phyloP scores from a whole-genome alignment of 2,113 vertebrate species.

The Misgurnus anguillicaudatus region DNA sequence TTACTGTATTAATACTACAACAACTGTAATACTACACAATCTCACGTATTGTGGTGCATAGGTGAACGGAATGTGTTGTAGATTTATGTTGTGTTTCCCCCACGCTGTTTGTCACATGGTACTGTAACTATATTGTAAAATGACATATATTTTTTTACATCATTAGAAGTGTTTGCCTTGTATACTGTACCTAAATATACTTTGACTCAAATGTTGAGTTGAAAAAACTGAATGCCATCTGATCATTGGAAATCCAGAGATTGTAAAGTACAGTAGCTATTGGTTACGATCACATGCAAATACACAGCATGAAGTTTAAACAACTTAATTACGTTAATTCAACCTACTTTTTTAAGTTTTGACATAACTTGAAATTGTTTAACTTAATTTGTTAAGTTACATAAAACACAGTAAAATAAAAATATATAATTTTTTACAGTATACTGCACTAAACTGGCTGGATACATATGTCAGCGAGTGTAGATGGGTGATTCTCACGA shows the following conservation, averaged over 20 bases:
- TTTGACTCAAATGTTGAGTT: constrained; percentile 62
- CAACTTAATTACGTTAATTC: too few relatives aligned
- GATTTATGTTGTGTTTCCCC: constrained; percentile 66
- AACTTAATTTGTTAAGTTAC: too few relatives aligned
- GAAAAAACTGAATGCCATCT: constrained; percentile 64
- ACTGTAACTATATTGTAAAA: constrained; percentile 77
- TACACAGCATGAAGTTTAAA: background rate
- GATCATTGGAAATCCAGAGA: constrained; percentile 39
- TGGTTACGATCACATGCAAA: background rate
- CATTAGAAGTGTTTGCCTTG: constrained; percentile 74
- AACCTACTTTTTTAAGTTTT: too few relatives aligned
- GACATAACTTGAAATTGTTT: too few relatives aligned
- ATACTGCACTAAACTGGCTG: background rate
- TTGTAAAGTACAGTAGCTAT: constrained; percentile 14
- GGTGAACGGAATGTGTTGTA: constrained; percentile 64
- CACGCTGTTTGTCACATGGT: constrained; percentile 69
- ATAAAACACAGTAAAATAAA: too few relatives aligned
- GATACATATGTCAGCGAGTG: background rate
- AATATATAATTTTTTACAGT: too few relatives aligned
- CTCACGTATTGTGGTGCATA: constrained; percentile 55
- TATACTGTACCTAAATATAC: constrained; percentile 70
- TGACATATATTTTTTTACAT: constrained; percentile 81
- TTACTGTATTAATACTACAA: constrained; percentile 56
- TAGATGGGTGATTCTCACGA: too few relatives aligned
- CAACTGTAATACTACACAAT: constrained; percentile 37